Conservation (phyloP, 2,113 vertebrate species). For the Clinocottus analis region DNA sequence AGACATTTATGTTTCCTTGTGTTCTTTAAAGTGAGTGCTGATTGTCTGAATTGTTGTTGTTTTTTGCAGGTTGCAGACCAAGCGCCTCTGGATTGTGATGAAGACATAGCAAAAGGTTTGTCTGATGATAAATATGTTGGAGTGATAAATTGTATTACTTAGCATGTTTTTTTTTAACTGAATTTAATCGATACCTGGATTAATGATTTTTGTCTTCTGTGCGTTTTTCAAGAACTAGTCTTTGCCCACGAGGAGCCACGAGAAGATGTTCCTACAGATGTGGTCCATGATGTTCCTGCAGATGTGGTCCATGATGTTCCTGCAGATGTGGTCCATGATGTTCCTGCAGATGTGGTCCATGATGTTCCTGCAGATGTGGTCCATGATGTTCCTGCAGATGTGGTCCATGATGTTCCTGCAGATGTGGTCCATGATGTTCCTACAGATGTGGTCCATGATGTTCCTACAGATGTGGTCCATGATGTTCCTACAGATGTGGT, state of each 20-base stretch:
- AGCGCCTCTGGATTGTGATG: fast-evolving
- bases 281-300: no score
- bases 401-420: background rate
- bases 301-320: background rate
- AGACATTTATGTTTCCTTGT: background rate
- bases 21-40: background rate
- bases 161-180: background rate
- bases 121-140: background rate
- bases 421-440: background rate
- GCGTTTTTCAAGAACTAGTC: slow-evolving; percentile 27
- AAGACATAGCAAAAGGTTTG: slow-evolving; percentile 35
- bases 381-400: background rate
- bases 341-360: background rate
- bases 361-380: background rate
- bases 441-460: background rate
- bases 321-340: background rate
- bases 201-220: background rate
- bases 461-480: background rate
- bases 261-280: background rate
- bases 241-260: slow-evolving; percentile 27
- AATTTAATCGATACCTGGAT: background rate
- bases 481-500: background rate
- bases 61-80: slow-evolving; percentile 38
- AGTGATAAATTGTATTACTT: background rate
- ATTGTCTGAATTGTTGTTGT: background rate